Conservation (phyloP, 2,113 vertebrate genomes). For the Gymnocephalus cernua region DNA sequence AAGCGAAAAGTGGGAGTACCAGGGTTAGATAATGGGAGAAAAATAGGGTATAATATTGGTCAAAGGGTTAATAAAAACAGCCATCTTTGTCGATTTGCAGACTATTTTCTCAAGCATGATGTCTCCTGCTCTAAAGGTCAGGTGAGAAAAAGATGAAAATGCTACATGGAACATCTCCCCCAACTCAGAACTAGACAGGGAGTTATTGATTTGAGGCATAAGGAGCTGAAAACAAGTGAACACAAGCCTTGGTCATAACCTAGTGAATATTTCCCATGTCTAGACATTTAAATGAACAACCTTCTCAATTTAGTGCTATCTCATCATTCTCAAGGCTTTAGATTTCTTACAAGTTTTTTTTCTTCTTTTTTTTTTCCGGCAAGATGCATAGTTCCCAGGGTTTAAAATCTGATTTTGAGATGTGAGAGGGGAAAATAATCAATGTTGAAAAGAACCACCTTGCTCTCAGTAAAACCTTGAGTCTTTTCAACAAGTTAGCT, state of each 20-base stretch:
- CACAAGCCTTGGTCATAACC: conserved; percentile 7
- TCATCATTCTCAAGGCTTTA: not conserved
- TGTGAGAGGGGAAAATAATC: not conserved
- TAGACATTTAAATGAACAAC: not conserved
- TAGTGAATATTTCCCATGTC: not conserved
- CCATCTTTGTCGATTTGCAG: conserved; percentile 64
- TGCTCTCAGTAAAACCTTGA: not conserved
- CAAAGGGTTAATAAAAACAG: conserved; percentile 66
- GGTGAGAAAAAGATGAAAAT: conserved; percentile 59
- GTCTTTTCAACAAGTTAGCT: not conserved
- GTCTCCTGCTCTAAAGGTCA: conserved; percentile 75
- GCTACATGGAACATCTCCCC: conserved; percentile 39
- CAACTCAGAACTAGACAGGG: conserved; percentile 45
- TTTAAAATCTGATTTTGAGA: not conserved
- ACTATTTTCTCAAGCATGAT: conserved; percentile 70
- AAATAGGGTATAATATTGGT: not conserved
- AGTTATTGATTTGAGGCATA: conserved; percentile 63
- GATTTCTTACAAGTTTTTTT: not conserved
- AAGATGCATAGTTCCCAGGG: not conserved
- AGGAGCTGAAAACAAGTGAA: conserved; percentile 27
- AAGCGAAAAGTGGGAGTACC: not conserved
- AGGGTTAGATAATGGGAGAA: not conserved
- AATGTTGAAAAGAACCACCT: not conserved
- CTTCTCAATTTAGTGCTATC: not conserved
- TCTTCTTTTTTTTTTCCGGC: too few species aligned